phyloP scores from a whole-genome alignment of 1,140 invertebrate species.

The Drosophila pseudoananassae region DNA sequence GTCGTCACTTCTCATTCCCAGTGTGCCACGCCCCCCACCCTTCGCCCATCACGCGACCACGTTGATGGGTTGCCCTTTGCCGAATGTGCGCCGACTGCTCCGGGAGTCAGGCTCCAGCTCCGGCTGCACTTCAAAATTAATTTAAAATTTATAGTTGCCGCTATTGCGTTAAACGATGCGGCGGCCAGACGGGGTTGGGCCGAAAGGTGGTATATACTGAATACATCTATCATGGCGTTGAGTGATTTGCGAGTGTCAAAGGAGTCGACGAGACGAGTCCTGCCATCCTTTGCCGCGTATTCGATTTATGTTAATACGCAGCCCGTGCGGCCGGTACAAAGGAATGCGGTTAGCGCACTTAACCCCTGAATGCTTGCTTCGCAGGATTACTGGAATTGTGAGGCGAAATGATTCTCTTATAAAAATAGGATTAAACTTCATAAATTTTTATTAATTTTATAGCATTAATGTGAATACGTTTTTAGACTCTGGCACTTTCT shows the following conservation, averaged over 20 bases:
- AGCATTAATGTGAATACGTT: neutral
- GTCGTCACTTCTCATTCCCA: conserved; percentile 28
- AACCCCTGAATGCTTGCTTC: conserved; percentile 10
- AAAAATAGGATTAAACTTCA: too few species aligned
- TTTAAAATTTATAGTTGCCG: conserved; percentile 81
- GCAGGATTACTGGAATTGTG: neutral
- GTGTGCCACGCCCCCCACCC: conserved; percentile 2
- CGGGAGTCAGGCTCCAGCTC: conserved; percentile 19
- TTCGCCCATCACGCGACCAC: conserved; percentile 1
- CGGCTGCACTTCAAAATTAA: conserved; percentile 75
- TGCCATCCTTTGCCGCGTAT: conserved; percentile 34
- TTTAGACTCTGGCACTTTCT: neutral
- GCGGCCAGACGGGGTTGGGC: conserved; percentile 28
- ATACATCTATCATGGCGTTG: conserved; percentile 72
- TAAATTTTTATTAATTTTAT: neutral
- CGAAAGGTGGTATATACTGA: conserved; percentile 32
- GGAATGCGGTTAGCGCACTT: conserved; percentile 44
- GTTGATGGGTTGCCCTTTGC: conserved; percentile 57
- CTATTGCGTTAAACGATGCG: conserved; percentile 77
- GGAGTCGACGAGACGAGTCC: conserved; percentile 35
- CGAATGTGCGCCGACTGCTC: conserved; percentile 19
- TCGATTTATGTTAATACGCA: conserved; percentile 77
- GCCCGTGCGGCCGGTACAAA: conserved; percentile 32
- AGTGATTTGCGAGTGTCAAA: conserved; percentile 80
- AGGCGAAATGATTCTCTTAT: too few species aligned